phyloP scores from a whole-genome alignment of 2,113 vertebrate genomes.

The Uria aalge region DNA sequence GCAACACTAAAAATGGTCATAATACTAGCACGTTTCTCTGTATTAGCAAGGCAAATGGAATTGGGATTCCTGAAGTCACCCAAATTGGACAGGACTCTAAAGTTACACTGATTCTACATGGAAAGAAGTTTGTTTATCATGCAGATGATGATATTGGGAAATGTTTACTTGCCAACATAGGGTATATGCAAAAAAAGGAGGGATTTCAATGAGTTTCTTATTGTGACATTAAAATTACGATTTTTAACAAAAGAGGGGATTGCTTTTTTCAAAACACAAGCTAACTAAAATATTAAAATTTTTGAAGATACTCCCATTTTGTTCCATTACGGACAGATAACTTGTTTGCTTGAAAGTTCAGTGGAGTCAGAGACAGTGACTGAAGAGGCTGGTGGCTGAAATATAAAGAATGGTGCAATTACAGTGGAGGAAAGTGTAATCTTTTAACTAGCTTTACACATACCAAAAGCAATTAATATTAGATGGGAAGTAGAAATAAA shows the following conservation, averaged over 20 bases:
- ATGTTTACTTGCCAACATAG: not conserved
- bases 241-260: not conserved
- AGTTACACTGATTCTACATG: not conserved
- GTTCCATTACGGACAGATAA: not conserved
- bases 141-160: not conserved
- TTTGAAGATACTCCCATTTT: not conserved
- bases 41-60: not conserved
- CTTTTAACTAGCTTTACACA: not conserved
- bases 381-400: not conserved
- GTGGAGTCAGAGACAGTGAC: not conserved
- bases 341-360: not conserved
- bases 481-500: not conserved
- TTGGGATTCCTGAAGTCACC: not conserved
- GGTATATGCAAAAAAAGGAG: not conserved
- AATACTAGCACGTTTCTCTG: not conserved
- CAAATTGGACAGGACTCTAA: not conserved
- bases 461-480: not conserved
- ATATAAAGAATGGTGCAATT: not conserved
- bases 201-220: not conserved
- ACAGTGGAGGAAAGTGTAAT: not conserved
- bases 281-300: not conserved
- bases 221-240: not conserved
- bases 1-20: not conserved
- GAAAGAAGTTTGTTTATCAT: not conserved
- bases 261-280: not conserved